Evolutionary conservation across 2,797 vertebrate genomes (phyloP).

Genomic region (Lutjanus campechanus): DNA sequence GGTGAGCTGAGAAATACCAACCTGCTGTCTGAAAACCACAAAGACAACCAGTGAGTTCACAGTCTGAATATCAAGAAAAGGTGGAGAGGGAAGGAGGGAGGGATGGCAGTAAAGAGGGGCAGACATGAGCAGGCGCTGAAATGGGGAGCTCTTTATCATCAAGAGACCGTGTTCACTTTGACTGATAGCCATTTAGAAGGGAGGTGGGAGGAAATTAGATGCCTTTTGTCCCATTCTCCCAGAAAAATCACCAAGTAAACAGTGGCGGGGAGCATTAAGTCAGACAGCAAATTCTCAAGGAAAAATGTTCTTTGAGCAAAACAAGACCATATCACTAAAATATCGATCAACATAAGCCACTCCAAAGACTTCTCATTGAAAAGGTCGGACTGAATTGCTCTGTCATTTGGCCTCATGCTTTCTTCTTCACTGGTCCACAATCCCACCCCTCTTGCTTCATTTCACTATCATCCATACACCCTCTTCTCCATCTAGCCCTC

Average conservation of each 20-base stretch:
- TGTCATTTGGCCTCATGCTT: constrained; percentile 13
- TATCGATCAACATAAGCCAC: constrained; percentile 59
- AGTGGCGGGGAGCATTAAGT: constrained; percentile 44
- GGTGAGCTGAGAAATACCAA: constrained; percentile 67
- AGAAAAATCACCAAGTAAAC: constrained; percentile 56
- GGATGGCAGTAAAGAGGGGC: constrained; percentile 40
- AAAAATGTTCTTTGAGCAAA: constrained; percentile 57
- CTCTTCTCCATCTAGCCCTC: not conserved
- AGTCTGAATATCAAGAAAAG: constrained; percentile 63
- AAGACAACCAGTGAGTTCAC: constrained; percentile 57
- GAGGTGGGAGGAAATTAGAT: constrained; percentile 58
- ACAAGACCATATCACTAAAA: constrained; percentile 65
- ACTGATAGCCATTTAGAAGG: constrained; percentile 65
- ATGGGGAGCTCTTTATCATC: constrained; percentile 57
- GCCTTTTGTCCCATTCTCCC: constrained; percentile 55
- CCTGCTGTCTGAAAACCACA: constrained; percentile 55
- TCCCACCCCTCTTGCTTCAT: constrained; percentile 9
- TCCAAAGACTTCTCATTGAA: constrained; percentile 38
- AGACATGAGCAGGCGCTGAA: constrained; percentile 11
- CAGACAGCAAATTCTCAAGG: constrained; percentile 43
- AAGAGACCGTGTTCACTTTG: constrained; percentile 59
- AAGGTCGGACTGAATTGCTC: constrained; percentile 46
- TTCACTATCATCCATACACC: constrained; percentile 3
- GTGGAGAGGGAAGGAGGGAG: constrained; percentile 25
- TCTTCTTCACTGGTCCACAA: constrained; percentile 21